Evolutionary conservation across 2,888 invertebrate genomes (phyloP).

Genomic region (Crioceris asparagi): DNA sequence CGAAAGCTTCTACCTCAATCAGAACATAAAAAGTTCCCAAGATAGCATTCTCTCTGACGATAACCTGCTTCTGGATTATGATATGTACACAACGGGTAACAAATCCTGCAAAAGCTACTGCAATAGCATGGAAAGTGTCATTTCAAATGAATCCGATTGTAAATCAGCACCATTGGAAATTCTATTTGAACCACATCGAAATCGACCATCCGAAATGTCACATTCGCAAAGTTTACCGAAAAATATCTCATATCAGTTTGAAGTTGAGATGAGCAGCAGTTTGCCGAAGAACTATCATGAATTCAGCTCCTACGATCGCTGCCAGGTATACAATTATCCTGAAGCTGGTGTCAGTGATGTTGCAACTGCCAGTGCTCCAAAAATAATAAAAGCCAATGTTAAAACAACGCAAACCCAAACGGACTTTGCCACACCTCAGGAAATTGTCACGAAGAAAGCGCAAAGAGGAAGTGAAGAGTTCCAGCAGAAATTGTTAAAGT

Average conservation of each 20-base stretch:
- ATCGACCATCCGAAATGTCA: constrained; percentile 13
- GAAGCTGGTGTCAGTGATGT: constrained; percentile 6
- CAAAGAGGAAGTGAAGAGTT: constrained; percentile 32
- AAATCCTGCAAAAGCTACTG: constrained; percentile 62
- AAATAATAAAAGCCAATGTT: constrained; percentile 36
- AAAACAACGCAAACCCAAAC: constrained; percentile 37
- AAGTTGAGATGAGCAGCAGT: constrained; percentile 23
- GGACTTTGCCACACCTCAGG: constrained; percentile 31
- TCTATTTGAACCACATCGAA: constrained; percentile 41
- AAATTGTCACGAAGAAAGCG: constrained; percentile 29
- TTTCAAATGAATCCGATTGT: constrained; percentile 69
- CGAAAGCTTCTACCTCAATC: constrained; percentile 72
- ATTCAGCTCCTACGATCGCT: constrained; percentile 10
- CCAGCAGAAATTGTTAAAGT: constrained; percentile 35
- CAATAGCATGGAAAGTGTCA: constrained; percentile 68
- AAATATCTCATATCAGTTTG: constrained; percentile 22
- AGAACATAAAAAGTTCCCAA: constrained; percentile 57
- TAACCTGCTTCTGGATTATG: constrained; percentile 27
- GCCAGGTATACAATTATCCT: constrained; percentile 8
- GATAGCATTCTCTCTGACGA: constrained; percentile 69
- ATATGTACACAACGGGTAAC: constrained; percentile 34
- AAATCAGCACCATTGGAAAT: constrained; percentile 69
- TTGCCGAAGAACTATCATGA: constrained; percentile 26
- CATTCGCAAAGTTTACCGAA: constrained; percentile 29
- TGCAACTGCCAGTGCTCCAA: constrained; percentile 12